Base-by-base conservation (phyloP, 2,797 vertebrate species). In the Paramormyrops hopkinsi region DNA sequence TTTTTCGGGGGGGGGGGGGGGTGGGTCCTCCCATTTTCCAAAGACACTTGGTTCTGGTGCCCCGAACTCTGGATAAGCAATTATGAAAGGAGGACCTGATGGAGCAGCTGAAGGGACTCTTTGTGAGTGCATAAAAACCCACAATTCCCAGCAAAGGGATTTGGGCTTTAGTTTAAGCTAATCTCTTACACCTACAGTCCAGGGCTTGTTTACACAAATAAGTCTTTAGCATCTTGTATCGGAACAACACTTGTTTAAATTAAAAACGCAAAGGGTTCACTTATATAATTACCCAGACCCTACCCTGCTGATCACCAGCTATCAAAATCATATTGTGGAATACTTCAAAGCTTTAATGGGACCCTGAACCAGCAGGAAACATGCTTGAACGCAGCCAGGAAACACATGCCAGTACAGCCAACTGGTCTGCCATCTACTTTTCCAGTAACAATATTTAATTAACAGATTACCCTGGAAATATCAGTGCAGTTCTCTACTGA, bases 391-490 rank as follows among this genome's bases (percentile, higher is more conserved):
- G 73, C 73, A 79, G 73, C 37, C 73, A 79, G 37, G 73, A 19
- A 41, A 79, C 73, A 79, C 37, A 79, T 14, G 46, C 37, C 37
- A 79, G 41, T 79, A 79, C 19, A 46, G 37, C 37, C 73, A 37
- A 79, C 37, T 79, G 73, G 73, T 79, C 73, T 79, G 14, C 73
- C 7, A 44, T 12, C 73, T 73, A 79, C 73, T 44, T 79, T 44
- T 79, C 73, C 73, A 79, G 73, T n/a, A 44, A 79, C 33, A 79
- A 79, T 79, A 46, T 46, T 79, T 79, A 79, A 79, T 79, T 79
- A 41, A 41, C 73, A 79, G 19, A 79, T 79, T 19, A 79, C 37
- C 73, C 29, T 79, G 37, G 17, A 46, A 79, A 79, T 44, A 44
- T 79, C 73, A 73, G 29, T 44, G 73, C 33, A 44, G 19, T 79